Base-by-base conservation (phyloP, 2,888 invertebrate genomes). In the Maniola hyperantus region DNA sequence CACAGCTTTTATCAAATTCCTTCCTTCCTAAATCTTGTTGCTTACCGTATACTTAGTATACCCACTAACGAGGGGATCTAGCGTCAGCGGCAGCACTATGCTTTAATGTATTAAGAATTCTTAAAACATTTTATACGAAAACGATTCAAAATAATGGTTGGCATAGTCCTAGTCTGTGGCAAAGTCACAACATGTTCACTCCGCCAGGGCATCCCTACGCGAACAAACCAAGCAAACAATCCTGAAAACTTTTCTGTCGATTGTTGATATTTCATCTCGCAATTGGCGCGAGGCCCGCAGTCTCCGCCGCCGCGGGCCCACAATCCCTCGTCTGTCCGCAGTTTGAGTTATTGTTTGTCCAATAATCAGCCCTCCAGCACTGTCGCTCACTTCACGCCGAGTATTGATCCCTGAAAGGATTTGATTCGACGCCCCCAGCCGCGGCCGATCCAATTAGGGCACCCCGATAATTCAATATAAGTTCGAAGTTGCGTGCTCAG, bases 281-380 rank as follows among this genome's bases (percentile, higher is more conserved):
- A 18, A 7, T 15, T 48, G 48, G 2, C 15, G 8, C 46, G 15
- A 46, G 46, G 15, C 15, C 7, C 15, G 8, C 2, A n/a, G n/a
- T 51, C 51, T 51, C n/a, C 15, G 8, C 18, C 8, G 53, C 13
- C 53, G 33, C 1, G 6, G 5, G 55, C 6, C 6, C 50, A 20
- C 50, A 5, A 1, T n/a, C 50, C 46, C 46, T 20, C 18, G 20
- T 10, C 50, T 26, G 50, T 51, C 54, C 15, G n/a, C 5, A 2
- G 54, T 36, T 36, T 15, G 36, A 36, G 54, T 36, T 15, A 54
- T 36, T 36, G 54, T 54, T 54, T 36, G 54, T 18, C 36, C 50
- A 51, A 26, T 26, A 48, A 48, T 51, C 10, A 51, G 26, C 26
- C 20, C 26, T 20, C 2, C 50, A 11, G 50, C 50, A 10, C 50